phyloP scores from a whole-genome alignment of 2,888 invertebrate species.

The Agrotis clavis region DNA sequence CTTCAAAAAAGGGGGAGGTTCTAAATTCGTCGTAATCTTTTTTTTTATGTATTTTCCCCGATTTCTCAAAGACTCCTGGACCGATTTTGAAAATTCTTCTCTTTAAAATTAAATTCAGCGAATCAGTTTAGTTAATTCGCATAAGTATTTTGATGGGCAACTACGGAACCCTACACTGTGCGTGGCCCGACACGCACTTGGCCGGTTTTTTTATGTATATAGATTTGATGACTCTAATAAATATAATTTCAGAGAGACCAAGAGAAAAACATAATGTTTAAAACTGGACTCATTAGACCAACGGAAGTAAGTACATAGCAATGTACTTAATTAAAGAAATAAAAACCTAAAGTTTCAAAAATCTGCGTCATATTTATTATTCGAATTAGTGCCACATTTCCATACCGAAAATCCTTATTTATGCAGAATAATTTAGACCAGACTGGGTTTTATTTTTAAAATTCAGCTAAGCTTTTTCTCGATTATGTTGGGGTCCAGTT shows the following conservation, averaged over 20 bases:
- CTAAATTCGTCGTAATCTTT: too few species aligned
- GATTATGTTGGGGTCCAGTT: too few species aligned
- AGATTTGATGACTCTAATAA: background rate
- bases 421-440: background rate
- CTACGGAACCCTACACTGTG: too few species aligned
- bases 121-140: too few species aligned
- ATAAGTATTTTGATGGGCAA: too few species aligned
- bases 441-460: background rate
- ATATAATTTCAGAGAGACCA: background rate
- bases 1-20: too few species aligned
- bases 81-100: too few species aligned
- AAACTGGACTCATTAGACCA: background rate
- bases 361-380: background rate
- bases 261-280: background rate
- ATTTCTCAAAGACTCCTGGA: too few species aligned
- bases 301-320: background rate
- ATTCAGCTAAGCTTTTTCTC: background rate
- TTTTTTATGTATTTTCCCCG: too few species aligned
- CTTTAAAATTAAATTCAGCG: too few species aligned
- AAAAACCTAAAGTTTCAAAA: constrained; percentile 3
- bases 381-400: constrained; percentile 18
- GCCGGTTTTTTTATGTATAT: too few species aligned
- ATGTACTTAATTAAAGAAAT: background rate
- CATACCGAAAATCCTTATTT: constrained; percentile 11
- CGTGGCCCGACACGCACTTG: too few species aligned